Base-by-base conservation (phyloP, 2,888 invertebrate genomes). In the Ferrisia virgata region DNA sequence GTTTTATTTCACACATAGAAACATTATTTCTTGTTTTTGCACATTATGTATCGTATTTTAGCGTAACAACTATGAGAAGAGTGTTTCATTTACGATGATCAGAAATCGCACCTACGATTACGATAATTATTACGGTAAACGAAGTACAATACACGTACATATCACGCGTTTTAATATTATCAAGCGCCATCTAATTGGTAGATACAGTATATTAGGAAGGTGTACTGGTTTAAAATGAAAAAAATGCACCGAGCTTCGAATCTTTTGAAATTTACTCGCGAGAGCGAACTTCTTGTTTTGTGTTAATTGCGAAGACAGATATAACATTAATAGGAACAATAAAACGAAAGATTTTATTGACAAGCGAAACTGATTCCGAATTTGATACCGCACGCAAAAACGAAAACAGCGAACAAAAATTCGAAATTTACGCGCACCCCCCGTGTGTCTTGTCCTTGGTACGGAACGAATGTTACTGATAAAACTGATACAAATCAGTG, bases 401-500 rank as follows among this genome's bases (percentile, higher is more conserved):
- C 47, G 69, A 76, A 76, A 28, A 36, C 72, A 18, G 2, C 72
- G 28, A 76, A 76, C 18, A 22, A 36, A 72, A 76, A 76, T 31
- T 33, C 13, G 18, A 11, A 76, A 33, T 76, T 36, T 18, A 76
- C 72, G 72, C 6, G 18, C 13, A 76, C 72, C 72, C 72, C 72
- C 72, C 36, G 36, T 36, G 36, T 36, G 72, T 8, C 13, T 36
- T 76, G 72, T 33, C 72, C 72, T 76, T 76, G 72, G 72, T 36
- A 36, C 72, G 72, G 9, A 76, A n/a, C n/a, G 36, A 76, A 76
- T 36, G 72, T 2, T 76, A 76, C 72, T 76, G 36, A 76, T 76
- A 36, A 76, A 76, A 76, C 5, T 76, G 72, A 76, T 76, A 36
- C 36, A 36, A 76, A 76, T 76, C 72, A 36, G 36, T 76, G 72